Base-by-base conservation (phyloP, 2,113 vertebrate species). In the Grus americana region DNA sequence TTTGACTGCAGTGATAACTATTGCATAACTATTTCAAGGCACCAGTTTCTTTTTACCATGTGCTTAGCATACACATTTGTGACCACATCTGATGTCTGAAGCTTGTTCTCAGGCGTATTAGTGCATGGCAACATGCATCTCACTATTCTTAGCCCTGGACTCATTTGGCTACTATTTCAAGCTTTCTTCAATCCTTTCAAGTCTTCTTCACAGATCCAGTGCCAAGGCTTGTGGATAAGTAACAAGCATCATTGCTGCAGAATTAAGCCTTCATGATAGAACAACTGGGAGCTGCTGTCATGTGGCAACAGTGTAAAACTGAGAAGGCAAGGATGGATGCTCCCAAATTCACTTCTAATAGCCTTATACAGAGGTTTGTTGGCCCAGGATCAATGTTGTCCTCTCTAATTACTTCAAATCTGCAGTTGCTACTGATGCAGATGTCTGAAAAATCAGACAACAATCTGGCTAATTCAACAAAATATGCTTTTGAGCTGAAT, bases 1-100 rank as follows among this genome's bases (percentile, higher is more conserved):
- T 95, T 68, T 91, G 95, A 90, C 93, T 63, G 84, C 80, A 65
- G 63, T 32, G 57, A 74, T 97, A 98, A 97, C 36, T 36, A 36
- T 97, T 95, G 83, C 86, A 23, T 95, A 97, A 97, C 84, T 94
- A 79, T 92, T 91, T 93, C 82, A 72, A 92, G 94, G 62, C 82
- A 97, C 50, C 32, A 24, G 66, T 12, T 93, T 66, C 84, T 70
- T 82, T 92, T 89, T 52, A 74, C 84, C 92, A 71, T 36, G 91
- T 84, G 86, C 74, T 75, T 83, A 30, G 15, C 46, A 71, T 9
- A 91, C 61, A 75, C 65, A 66, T 86, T 91, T 93, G 87, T 92
- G 79, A 80, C 42, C 57, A 75, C 66, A 88, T 57, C 71, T 78
- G 80, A 92, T 94, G 83, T 26, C 66, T 54, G 57, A 95, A 93